phyloP scores from a whole-genome alignment of 2,113 vertebrate genomes.

The Redunca redunca region DNA sequence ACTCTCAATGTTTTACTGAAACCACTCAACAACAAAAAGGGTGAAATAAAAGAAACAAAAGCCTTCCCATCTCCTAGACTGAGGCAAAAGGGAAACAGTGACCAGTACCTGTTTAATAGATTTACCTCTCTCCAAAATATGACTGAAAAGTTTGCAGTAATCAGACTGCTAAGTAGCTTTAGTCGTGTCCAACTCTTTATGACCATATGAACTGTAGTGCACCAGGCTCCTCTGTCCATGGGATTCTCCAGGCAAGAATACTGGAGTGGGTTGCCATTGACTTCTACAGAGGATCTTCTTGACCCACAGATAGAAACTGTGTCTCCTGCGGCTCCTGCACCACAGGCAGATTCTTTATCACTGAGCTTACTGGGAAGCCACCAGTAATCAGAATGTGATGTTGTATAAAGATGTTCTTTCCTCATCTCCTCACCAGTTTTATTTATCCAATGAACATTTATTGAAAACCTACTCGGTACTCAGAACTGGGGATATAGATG shows the following conservation, averaged over 20 bases:
- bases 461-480: not conserved
- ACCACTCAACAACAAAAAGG: not conserved
- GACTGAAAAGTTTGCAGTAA: not conserved
- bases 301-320: not conserved
- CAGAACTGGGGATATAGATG: not conserved
- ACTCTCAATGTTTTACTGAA: not conserved
- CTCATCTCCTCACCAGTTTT: not conserved
- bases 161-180: not conserved
- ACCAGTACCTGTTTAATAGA: not conserved
- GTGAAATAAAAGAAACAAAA: not conserved
- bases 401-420: not conserved
- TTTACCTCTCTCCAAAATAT: not conserved
- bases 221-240: not conserved
- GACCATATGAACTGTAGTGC: not conserved
- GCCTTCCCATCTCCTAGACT: not conserved
- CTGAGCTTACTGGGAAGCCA: not conserved
- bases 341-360: not conserved
- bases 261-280: not conserved
- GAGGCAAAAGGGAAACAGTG: not conserved
- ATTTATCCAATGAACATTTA: not conserved
- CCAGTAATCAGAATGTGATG: not conserved
- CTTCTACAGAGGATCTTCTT: not conserved
- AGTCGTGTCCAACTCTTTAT: not conserved
- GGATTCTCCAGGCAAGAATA: not conserved
- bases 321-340: rapidly evolving